Evolutionary conservation across 2,797 vertebrate genomes (phyloP).

Genomic region (Pseudochromis fuscus): DNA sequence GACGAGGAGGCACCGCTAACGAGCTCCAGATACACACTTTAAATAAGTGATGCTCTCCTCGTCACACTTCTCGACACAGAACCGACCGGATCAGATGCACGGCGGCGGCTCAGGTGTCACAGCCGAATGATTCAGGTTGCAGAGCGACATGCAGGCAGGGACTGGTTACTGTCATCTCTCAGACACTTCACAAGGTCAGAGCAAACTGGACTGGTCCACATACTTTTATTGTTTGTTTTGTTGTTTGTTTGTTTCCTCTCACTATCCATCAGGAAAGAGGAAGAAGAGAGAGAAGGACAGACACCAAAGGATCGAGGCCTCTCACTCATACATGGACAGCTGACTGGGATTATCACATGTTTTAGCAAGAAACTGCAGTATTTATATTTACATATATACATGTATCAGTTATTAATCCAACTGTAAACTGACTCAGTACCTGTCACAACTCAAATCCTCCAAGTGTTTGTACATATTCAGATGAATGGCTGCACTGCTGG

Average conservation of each 20-base stretch:
- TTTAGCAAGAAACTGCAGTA: background rate
- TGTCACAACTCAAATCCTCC: too few relatives aligned
- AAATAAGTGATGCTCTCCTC: constrained; percentile 79
- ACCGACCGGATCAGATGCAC: constrained; percentile 72
- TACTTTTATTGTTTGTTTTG: too few relatives aligned
- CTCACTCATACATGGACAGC: too few relatives aligned
- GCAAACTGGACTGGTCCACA: too few relatives aligned
- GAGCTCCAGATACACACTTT: constrained; percentile 49
- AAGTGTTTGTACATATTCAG: too few relatives aligned
- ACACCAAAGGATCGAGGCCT: background rate
- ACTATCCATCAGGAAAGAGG: too few relatives aligned
- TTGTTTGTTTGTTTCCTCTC: too few relatives aligned
- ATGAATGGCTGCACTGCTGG: too few relatives aligned
- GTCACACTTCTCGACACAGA: constrained; percentile 62
- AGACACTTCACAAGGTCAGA: background rate
- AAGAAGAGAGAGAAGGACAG: background rate
- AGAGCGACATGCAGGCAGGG: constrained; percentile 4
- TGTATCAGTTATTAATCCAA: background rate
- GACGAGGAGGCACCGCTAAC: constrained; percentile 38
- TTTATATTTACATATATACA: too few relatives aligned
- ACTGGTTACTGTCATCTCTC: background rate
- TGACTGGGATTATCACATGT: too few relatives aligned
- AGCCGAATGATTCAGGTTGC: constrained; percentile 24
- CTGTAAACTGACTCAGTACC: background rate
- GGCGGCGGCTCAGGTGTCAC: constrained; percentile 68